Base-by-base conservation (phyloP, 1,140 invertebrate genomes). In the Ephestia elutella region DNA sequence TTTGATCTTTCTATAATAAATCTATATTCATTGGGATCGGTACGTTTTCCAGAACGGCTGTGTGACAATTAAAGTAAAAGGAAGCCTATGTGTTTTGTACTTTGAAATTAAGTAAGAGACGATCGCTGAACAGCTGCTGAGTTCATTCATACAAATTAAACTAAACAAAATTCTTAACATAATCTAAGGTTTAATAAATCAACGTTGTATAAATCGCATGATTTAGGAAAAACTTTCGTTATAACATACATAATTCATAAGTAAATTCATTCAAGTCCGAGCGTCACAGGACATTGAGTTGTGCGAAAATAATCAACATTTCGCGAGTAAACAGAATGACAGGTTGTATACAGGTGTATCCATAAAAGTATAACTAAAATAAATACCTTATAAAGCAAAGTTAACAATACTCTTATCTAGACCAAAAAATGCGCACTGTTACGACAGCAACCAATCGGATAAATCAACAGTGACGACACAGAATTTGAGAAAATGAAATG, bases 361-460 rank as follows among this genome's bases (percentile, higher is more conserved):
- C 85, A 82, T 79, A 78, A 75, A 80, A 78, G 75, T 87, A 82
- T 74, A 84, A 85, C 86, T 88, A 88, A 88, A 88, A 88, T 88
- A 88, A 88, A 88, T 88, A 88, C 78, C 85, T 87, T 87, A 86
- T 76, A 65, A 81, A 82, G 78, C 73, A 68, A 83, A 75, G 73
- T 80, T 79, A 85, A 83, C 74, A 75, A 82, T 79, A 86, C 68
- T 74, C 79, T 84, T 78, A 78, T 70, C 67, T 77, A 75, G 63
- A 70, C 75, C 65, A 64, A 80, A 78, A 86, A 85, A 83, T 85
- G 82, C 83, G 74, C 71, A 71, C 71, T 76, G 76, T 80, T 19
- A 21, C 19, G 1, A 13, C 5, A 20, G 21, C 10, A 25, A 25
- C 21, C 21, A 20, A 53, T 50, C 15, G 18, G 70, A 56, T 66